Evolutionary conservation across 2,113 vertebrate species (phyloP).

Genomic region (Solenodon paradoxus): DNA sequence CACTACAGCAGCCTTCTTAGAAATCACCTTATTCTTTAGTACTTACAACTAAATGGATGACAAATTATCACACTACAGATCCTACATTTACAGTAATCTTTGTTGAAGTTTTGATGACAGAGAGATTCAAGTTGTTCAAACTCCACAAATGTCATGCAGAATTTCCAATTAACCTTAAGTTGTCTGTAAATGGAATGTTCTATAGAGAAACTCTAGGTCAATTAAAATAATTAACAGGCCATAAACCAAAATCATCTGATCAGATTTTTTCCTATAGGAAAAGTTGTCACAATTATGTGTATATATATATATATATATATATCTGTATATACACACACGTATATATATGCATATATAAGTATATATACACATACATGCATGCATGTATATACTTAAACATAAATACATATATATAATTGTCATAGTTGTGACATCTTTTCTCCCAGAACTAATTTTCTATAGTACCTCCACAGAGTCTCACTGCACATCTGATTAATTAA

Average conservation of each 20-base stretch:
- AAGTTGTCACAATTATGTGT: too few species aligned
- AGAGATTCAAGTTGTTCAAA: neutral
- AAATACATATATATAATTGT: too few species aligned
- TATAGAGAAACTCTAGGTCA: neutral
- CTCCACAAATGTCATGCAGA: neutral
- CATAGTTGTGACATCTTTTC: neutral
- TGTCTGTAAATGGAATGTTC: neutral
- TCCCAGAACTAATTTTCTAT: neutral
- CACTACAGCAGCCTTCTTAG: neutral
- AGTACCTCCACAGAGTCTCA: neutral
- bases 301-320: neutral
- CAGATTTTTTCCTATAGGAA: neutral
- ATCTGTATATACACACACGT: neutral
- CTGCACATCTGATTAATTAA: neutral
- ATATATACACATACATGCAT: neutral
- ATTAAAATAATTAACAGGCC: neutral
- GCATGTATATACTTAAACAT: neutral
- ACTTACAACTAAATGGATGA: neutral
- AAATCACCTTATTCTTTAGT: neutral
- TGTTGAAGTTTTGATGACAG: neutral
- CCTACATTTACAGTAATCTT: neutral
- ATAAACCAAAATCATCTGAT: conserved; percentile 1
- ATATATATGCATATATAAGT: too few species aligned
- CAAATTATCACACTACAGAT: neutral
- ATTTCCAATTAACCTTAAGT: neutral